Evolutionary conservation across 2,888 invertebrate species (phyloP).

Genomic region (Bellardia pandia): DNA sequence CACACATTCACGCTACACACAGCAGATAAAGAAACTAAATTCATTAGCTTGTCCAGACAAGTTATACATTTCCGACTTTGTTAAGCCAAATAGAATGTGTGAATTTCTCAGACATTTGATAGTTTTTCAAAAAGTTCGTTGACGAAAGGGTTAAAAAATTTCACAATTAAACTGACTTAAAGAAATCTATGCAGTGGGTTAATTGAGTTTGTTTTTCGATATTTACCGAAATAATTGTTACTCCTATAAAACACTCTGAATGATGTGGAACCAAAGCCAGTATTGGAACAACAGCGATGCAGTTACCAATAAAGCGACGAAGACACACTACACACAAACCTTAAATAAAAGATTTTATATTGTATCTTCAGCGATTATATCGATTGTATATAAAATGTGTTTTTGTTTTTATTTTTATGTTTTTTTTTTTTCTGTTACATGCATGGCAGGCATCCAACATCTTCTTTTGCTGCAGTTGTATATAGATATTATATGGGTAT

Average conservation of each 20-base stretch:
- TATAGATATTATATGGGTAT: not conserved
- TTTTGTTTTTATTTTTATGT: slow-evolving; percentile 11
- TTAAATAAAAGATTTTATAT: slow-evolving; percentile 18
- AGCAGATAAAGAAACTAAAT: not conserved
- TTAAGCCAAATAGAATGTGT: no score
- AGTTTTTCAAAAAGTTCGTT: no score
- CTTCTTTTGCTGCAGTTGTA: slow-evolving; percentile 7
- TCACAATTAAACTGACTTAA: no score
- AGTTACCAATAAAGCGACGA: not conserved
- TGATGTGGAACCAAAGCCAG: no score
- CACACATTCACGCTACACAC: slow-evolving; percentile 22
- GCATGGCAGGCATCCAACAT: slow-evolving; percentile 38
- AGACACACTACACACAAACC: not conserved
- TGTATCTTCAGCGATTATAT: slow-evolving; percentile 35
- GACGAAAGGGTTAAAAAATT: no score
- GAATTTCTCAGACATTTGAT: no score
- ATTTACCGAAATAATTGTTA: no score
- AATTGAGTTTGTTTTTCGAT: no score
- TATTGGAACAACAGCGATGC: not conserved
- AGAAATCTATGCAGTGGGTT: no score
- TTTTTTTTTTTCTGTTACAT: not conserved
- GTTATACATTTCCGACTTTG: no score
- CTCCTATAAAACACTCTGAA: no score
- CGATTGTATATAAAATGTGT: slow-evolving; percentile 50
- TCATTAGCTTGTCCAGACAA: no score